phyloP scores from a whole-genome alignment of 2,113 vertebrate species.

The Circaetus cinerascens region DNA sequence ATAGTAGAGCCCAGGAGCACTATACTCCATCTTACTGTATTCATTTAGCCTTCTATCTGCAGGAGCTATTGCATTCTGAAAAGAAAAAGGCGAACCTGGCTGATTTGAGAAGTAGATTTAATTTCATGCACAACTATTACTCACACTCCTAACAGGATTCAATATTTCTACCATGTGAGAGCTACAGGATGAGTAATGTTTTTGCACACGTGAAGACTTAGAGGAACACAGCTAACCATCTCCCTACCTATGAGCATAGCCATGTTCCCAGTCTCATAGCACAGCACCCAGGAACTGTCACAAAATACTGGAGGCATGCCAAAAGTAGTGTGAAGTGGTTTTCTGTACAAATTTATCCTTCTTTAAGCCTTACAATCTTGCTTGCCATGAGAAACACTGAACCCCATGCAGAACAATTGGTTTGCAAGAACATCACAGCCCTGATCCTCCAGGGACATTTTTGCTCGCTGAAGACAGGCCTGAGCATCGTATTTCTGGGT shows the following conservation, averaged over 20 bases:
- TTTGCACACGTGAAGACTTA: neutral
- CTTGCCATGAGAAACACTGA: neutral
- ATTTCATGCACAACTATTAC: slow-evolving; percentile 13
- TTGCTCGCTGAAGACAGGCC: neutral
- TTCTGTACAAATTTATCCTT: neutral
- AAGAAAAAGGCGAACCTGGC: neutral
- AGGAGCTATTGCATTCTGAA: neutral
- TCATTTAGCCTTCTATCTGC: neutral
- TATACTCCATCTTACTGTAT: neutral
- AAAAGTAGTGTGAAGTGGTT: neutral
- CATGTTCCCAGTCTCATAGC: neutral
- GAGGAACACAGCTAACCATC: neutral
- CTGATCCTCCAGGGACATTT: neutral
- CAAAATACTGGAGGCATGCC: neutral
- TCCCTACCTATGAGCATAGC: neutral
- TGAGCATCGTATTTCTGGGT: neutral
- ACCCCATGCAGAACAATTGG: neutral
- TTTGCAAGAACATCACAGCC: neutral
- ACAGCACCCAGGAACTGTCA: neutral
- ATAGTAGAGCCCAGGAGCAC: neutral
- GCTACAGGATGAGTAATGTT: neutral
- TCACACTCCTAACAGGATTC: slow-evolving; percentile 7
- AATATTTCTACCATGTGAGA: neutral
- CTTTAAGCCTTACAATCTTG: neutral
- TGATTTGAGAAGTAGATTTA: neutral